Conservation (phyloP, 2,888 invertebrate genomes). For the Zhuqinia jingwanae region DNA sequence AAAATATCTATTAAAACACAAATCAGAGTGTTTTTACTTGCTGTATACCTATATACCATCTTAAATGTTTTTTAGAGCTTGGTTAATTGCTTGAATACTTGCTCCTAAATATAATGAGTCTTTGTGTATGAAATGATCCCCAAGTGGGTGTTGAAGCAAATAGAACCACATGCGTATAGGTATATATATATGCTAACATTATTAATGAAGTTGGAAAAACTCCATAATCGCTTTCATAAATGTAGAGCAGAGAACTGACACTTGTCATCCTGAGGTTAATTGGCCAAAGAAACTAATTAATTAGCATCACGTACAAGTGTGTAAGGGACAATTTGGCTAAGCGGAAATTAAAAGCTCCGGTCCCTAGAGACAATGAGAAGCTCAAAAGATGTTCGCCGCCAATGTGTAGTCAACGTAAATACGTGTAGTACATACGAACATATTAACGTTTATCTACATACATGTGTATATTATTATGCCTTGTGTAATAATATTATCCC, state of each 20-base stretch:
- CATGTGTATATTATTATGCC: background rate
- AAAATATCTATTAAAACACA: too few relatives aligned
- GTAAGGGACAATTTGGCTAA: constrained; percentile 52
- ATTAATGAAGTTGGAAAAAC: constrained; percentile 56
- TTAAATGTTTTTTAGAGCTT: background rate
- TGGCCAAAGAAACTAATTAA: constrained; percentile 66
- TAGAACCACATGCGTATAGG: background rate
- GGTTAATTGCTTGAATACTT: constrained; percentile 11
- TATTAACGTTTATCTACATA: background rate
- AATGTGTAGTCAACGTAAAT: too few relatives aligned
- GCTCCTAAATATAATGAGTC: background rate
- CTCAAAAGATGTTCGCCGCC: constrained; percentile 18
- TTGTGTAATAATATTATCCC: too few relatives aligned
- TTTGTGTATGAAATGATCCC: background rate
- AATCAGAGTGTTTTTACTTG: too few relatives aligned
- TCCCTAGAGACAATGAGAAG: constrained; percentile 45
- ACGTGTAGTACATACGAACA: too few relatives aligned
- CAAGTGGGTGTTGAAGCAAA: constrained; percentile 21
- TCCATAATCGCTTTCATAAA: constrained; percentile 56
- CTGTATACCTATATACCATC: too few relatives aligned
- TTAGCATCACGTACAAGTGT: constrained; percentile 58
- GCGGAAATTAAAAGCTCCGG: constrained; percentile 61
- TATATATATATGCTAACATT: constrained; percentile 21
- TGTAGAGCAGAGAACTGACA: constrained; percentile 33
- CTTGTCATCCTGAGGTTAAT: constrained; percentile 66